A percentile compares a stretch with the other conserved stretches of the same genome.
Conservation (phyloP, 2,888 invertebrate genomes). For the Tromatobia lineatoria region DNA sequence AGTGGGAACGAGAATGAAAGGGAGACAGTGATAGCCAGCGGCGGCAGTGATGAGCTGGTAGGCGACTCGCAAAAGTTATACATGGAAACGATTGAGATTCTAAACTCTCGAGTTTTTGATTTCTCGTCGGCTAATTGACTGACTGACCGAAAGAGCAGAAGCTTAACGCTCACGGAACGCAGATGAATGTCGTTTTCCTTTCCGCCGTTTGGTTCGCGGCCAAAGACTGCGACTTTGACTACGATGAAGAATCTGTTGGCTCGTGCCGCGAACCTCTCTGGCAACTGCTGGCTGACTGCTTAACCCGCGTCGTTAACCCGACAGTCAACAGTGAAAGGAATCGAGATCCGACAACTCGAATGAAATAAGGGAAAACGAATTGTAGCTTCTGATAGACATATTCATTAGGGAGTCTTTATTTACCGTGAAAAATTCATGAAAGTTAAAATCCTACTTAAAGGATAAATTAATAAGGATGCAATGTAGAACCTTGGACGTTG, state of each 20-base stretch:
- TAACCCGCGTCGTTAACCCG: conserved; percentile 63
- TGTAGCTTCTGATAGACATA: conserved; percentile 4
- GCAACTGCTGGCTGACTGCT: conserved; percentile 54
- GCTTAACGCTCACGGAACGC: neutral
- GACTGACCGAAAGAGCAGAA: conserved; percentile 5
- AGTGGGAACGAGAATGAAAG: conserved; percentile 30
- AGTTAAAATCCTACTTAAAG: no score
- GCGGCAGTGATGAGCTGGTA: neutral
- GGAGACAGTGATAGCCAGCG: conserved; percentile 35
- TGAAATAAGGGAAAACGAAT: conserved; percentile 6
- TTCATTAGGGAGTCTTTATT: neutral
- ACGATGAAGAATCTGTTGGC: conserved; percentile 28
- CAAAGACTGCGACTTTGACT: conserved; percentile 13
- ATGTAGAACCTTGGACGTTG: no score
- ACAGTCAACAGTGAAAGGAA: conserved; percentile 28
- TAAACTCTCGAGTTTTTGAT: conserved; percentile 56
- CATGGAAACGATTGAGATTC: conserved; percentile 16
- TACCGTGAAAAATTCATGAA: no score
- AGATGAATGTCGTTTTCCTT: conserved; percentile 23
- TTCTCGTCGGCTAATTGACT: conserved; percentile 64
- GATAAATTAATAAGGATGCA: no score
- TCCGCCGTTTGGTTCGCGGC: conserved; percentile 1
- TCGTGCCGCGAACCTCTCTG: conserved; percentile 19
- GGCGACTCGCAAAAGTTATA: conserved; percentile 25
- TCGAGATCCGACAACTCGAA: neutral